phyloP scores from a whole-genome alignment of 2,888 invertebrate genomes.

The Junonia oenone region DNA sequence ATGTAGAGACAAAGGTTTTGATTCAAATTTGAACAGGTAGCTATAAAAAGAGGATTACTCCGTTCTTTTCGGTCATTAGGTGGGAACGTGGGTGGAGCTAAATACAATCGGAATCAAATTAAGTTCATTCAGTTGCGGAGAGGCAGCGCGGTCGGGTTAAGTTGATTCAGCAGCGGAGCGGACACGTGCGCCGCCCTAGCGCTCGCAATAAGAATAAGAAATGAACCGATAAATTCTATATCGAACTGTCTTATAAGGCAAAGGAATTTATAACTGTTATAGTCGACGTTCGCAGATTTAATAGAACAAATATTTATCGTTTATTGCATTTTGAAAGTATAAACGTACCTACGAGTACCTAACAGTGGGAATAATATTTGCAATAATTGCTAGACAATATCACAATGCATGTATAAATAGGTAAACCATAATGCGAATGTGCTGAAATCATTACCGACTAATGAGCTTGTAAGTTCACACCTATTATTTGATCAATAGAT shows the following conservation, averaged over 20 bases:
- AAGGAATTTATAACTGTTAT: conserved; percentile 31
- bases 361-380: conserved; percentile 13
- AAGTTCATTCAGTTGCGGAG: conserved; percentile 72
- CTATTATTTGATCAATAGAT: background rate
- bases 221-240: conserved; percentile 46
- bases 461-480: background rate
- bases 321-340: too few species aligned
- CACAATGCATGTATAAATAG: background rate
- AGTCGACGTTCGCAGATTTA: conserved; percentile 19
- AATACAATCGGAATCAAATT: conserved; percentile 77
- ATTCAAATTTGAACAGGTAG: conserved; percentile 3
- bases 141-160: conserved; percentile 51
- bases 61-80: conserved; percentile 65
- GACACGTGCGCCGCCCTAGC: conserved; percentile 48
- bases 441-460: background rate
- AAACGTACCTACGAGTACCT: too few species aligned
- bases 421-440: background rate
- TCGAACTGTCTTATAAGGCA: conserved; percentile 34
- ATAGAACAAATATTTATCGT: conserved; percentile 10
- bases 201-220: conserved; percentile 58
- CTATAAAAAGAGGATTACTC: conserved; percentile 37
- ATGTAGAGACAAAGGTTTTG: conserved; percentile 3
- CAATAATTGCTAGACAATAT: conserved; percentile 4
- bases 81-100: conserved; percentile 62
- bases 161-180: conserved; percentile 68